phyloP scores from a whole-genome alignment of 2,113 vertebrate species.

The Muscicapa adusta region DNA sequence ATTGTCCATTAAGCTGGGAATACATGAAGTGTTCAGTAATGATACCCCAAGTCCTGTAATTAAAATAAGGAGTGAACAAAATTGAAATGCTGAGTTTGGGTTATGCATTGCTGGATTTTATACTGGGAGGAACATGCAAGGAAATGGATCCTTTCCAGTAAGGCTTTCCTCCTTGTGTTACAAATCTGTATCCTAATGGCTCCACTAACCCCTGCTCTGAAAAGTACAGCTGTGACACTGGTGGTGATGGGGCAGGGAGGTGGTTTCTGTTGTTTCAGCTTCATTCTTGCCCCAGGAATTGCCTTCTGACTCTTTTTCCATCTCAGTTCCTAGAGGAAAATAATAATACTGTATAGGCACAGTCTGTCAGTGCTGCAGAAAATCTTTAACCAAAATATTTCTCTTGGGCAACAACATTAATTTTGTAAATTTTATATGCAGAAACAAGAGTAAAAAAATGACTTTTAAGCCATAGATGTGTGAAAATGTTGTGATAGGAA shows the following conservation, averaged over 20 bases:
- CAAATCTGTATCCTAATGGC: neutral
- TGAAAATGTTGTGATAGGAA: neutral
- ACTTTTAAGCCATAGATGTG: neutral
- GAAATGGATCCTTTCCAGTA: neutral
- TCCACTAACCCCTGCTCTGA: neutral
- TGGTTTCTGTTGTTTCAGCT: neutral
- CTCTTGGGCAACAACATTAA: neutral
- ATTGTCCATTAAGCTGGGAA: neutral
- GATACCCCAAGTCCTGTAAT: neutral
- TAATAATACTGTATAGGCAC: fast-evolving
- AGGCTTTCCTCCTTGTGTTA: neutral
- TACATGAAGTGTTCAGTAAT: neutral
- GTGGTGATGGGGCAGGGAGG: neutral
- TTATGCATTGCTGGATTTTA: neutral
- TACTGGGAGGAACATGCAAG: neutral
- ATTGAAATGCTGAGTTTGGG: neutral
- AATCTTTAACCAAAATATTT: neutral
- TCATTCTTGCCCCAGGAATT: neutral
- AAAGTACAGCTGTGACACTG: neutral
- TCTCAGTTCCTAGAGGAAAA: neutral
- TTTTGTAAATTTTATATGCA: neutral
- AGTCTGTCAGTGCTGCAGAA: neutral
- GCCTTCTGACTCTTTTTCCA: neutral
- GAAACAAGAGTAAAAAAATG: neutral
- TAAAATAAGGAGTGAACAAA: neutral